Evolutionary conservation across 2,113 vertebrate species (phyloP).

Genomic region (Phoxinus phoxinus): DNA sequence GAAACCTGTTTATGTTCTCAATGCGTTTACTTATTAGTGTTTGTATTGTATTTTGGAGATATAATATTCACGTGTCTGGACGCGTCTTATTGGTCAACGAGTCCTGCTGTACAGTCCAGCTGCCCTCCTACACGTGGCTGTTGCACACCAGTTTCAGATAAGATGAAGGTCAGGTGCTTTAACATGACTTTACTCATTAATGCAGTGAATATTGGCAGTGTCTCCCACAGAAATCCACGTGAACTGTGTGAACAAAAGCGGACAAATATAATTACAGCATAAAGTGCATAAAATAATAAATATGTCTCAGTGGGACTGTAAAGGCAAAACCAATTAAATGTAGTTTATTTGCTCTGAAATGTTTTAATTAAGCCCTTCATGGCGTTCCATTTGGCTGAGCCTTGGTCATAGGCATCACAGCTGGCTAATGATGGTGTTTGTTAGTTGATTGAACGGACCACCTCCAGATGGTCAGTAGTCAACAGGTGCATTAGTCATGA

Average conservation of each 20-base stretch:
- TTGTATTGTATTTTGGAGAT: conserved; percentile 33
- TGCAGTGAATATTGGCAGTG: neutral
- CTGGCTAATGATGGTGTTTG: conserved; percentile 27
- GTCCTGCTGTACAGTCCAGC: neutral
- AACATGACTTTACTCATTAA: neutral
- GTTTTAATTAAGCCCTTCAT: neutral
- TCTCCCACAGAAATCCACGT: neutral
- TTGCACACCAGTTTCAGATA: conserved; percentile 14
- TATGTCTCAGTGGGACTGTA: neutral
- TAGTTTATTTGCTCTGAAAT: neutral
- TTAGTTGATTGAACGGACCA: neutral
- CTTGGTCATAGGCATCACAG: conserved; percentile 34
- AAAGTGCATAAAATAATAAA: neutral
- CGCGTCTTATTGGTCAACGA: neutral
- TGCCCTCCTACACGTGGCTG: neutral
- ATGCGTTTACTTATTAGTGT: neutral
- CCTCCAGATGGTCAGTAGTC: conserved; percentile 40
- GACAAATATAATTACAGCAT: neutral
- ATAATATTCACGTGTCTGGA: conserved; percentile 1
- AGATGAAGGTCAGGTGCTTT: neutral
- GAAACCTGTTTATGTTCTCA: neutral
- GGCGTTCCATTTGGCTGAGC: neutral
- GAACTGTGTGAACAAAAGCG: neutral
- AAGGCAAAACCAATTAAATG: neutral
- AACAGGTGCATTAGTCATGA: conserved; percentile 21